A percentile compares a stretch with the other conserved stretches of the same genome.
phyloP scores from a whole-genome alignment of 1,140 invertebrate species.

The Campoletis sonorensis region DNA sequence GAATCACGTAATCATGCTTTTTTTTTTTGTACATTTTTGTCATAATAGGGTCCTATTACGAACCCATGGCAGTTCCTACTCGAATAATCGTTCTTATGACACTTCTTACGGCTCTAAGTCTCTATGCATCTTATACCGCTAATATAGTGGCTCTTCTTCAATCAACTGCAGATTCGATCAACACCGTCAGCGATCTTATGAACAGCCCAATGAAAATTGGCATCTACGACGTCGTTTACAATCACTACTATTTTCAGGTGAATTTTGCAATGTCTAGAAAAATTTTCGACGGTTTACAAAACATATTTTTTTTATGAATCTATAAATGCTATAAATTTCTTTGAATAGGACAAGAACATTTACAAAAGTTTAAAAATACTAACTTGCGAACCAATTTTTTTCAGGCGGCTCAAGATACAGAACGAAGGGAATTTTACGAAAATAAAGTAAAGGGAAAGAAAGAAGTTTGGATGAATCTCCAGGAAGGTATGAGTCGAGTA shows the following conservation, averaged over 20 bases:
- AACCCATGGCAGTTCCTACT: slow-evolving; percentile 59
- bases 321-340: too few relatives aligned
- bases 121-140: slow-evolving; percentile 81
- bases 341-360: too few relatives aligned
- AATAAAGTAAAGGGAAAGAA: slow-evolving; percentile 77
- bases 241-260: slow-evolving; percentile 81
- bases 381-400: too few relatives aligned
- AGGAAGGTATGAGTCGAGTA: slow-evolving; percentile 79
- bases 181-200: slow-evolving; percentile 78
- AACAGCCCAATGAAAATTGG: slow-evolving; percentile 79
- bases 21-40: too few relatives aligned
- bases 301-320: too few relatives aligned
- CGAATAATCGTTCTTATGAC: slow-evolving; percentile 66
- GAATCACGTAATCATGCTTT: too few relatives aligned
- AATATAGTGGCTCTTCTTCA: slow-evolving; percentile 82
- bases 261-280: slow-evolving; percentile 48
- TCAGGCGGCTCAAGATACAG: slow-evolving; percentile 76
- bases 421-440: slow-evolving; percentile 78
- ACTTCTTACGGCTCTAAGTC: slow-evolving; percentile 62
- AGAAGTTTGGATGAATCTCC: slow-evolving; percentile 77
- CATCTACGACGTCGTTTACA: slow-evolving; percentile 80
- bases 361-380: too few relatives aligned
- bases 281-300: too few relatives aligned
- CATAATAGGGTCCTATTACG: slow-evolving; percentile 62
- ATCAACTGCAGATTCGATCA: slow-evolving; percentile 80